A percentile compares a stretch with the other conserved stretches of the same genome.
Evolutionary conservation across 2,888 invertebrate genomes (phyloP).

Genomic region (Chloroclysta siterata): DNA sequence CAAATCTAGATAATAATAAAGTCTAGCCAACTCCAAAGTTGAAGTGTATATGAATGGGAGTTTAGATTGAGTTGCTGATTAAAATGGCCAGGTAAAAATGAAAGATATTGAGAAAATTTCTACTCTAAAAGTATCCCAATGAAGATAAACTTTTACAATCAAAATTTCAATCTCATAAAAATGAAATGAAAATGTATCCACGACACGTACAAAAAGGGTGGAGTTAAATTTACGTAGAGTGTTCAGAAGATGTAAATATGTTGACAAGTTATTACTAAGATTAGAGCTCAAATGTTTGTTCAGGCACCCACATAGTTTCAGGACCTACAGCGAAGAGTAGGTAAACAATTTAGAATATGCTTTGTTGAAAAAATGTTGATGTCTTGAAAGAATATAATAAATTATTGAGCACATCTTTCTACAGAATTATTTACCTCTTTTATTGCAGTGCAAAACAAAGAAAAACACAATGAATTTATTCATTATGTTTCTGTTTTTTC

Average conservation of each 20-base stretch:
- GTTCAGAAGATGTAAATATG: constrained; percentile 18
- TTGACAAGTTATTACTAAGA: constrained; percentile 32
- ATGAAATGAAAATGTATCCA: neutral
- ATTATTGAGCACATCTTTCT: no score
- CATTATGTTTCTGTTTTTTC: no score
- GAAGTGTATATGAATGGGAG: constrained; percentile 8
- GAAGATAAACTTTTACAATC: constrained; percentile 10
- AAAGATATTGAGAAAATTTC: constrained; percentile 5
- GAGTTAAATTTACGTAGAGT: neutral
- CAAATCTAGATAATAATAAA: neutral
- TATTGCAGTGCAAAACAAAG: no score
- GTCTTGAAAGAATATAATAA: neutral
- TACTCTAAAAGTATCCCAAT: constrained; percentile 1
- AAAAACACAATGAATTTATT: no score
- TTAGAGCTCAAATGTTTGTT: constrained; percentile 33
- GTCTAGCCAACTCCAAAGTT: neutral
- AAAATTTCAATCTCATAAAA: constrained; percentile 11
- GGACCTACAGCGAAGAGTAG: neutral
- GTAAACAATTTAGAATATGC: neutral
- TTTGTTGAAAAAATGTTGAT: neutral
- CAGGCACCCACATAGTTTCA: constrained; percentile 19
- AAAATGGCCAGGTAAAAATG: constrained; percentile 5
- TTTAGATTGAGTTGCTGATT: constrained; percentile 15
- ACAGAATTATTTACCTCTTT: no score
- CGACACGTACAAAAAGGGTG: neutral